These are phyloP conservation scores for Apogon hyalosoma DNA, from an alignment of 2,797 vertebrate genomes.

Conservation along the genomic window DNA sequence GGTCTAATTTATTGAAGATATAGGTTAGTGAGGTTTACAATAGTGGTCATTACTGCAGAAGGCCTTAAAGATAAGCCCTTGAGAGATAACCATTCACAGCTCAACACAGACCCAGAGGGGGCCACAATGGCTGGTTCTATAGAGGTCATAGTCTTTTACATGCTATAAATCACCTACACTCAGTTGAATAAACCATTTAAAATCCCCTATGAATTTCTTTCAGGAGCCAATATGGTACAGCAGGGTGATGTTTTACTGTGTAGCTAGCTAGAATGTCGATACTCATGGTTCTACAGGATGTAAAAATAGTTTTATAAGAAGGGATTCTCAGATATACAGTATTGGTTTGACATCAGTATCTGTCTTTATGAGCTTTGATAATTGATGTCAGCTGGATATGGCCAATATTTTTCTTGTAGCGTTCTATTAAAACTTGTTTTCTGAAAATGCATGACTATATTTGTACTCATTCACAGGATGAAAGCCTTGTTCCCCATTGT, in stretches of 20 bases:
- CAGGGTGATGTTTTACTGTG: constrained; percentile 19
- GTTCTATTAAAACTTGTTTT: no score
- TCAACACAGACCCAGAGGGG: constrained; percentile 48
- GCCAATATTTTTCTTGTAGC: no score
- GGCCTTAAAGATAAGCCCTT: constrained; percentile 70
- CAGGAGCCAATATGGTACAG: constrained; percentile 32
- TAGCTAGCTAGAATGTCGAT: constrained; percentile 12
- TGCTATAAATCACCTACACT: constrained; percentile 65
- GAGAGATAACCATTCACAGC: constrained; percentile 48
- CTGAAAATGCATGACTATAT: no score
- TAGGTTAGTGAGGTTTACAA: constrained; percentile 47
- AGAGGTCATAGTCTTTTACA: constrained; percentile 53
- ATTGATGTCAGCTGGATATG: no score
- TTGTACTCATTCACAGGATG: no score
- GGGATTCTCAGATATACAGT: not conserved
- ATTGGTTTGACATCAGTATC: constrained; percentile 2
- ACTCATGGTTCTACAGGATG: not conserved
- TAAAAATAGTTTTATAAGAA: not conserved
- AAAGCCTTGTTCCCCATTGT: no score
- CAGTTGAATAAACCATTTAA: constrained; percentile 55
- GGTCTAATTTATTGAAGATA: constrained; percentile 45
- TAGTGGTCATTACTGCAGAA: constrained; percentile 59
- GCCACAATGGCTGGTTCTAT: constrained; percentile 37
- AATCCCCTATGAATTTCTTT: constrained; percentile 53
- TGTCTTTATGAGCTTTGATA: no score